Conservation (phyloP, 2,888 invertebrate genomes). For the Rugalucina vietnamica region DNA sequence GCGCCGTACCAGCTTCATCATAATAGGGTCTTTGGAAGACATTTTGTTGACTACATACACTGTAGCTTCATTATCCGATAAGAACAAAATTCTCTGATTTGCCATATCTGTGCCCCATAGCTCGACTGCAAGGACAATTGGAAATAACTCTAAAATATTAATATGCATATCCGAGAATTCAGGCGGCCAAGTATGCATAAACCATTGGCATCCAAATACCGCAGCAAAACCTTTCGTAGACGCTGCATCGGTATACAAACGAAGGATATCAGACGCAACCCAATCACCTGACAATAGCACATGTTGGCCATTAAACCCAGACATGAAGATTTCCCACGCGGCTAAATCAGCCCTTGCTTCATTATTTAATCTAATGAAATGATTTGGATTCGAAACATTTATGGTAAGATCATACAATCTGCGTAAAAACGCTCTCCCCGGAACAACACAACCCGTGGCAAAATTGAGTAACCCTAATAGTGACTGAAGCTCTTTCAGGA, state of each 20-base stretch:
- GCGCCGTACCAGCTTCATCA: background rate
- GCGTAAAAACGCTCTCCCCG: constrained; percentile 5
- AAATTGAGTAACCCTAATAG: constrained; percentile 18
- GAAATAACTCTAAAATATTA: constrained; percentile 26
- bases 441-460: background rate
- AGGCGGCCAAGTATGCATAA: background rate
- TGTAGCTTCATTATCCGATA: constrained; percentile 52
- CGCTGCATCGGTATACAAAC: constrained; percentile 11
- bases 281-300: constrained; percentile 22
- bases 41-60: constrained; percentile 2
- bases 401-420: too few relatives aligned
- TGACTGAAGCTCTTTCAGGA: constrained; percentile 11
- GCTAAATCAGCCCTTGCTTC: constrained; percentile 25
- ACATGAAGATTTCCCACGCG: constrained; percentile 39
- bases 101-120: constrained; percentile 17
- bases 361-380: constrained; percentile 28
- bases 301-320: constrained; percentile 41
- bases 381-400: too few relatives aligned
- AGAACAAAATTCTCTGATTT: constrained; percentile 31
- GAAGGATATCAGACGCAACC: background rate
- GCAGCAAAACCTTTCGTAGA: constrained; percentile 37
- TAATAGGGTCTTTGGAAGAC: background rate
- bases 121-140: constrained; percentile 30
- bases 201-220: constrained; percentile 35
- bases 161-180: background rate